These are phyloP conservation scores for Trachelus troglodyta DNA, from an alignment of 2,888 invertebrate genomes.

Conservation along the genomic window DNA sequence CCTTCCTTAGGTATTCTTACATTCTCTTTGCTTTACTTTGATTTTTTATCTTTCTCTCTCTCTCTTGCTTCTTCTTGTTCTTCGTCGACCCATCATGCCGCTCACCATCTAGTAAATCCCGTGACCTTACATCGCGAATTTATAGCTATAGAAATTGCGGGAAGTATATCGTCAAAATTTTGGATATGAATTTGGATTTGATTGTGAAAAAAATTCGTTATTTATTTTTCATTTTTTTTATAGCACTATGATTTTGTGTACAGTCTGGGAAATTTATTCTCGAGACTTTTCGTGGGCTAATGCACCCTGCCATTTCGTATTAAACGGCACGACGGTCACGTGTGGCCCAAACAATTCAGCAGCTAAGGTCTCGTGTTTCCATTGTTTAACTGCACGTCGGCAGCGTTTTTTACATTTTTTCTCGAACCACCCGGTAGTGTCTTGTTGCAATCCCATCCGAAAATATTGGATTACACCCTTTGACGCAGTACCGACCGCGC, in stretches of 20 bases:
- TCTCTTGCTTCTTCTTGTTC: slow-evolving; percentile 25
- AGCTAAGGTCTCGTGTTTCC: slow-evolving; percentile 28
- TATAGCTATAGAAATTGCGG: slow-evolving; percentile 50
- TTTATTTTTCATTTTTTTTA: neutral
- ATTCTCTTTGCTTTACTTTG: slow-evolving; percentile 22
- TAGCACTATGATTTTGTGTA: neutral
- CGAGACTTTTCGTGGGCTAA: neutral
- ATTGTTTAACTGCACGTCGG: slow-evolving; percentile 22
- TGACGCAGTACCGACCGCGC: slow-evolving; percentile 43
- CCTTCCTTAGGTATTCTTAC: slow-evolving; percentile 11
- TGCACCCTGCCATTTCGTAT: slow-evolving; percentile 27
- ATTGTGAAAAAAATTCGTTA: neutral
- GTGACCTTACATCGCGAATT: slow-evolving; percentile 28
- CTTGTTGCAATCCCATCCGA: slow-evolving; percentile 41
- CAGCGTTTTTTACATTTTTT: slow-evolving; percentile 25
- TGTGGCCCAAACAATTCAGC: slow-evolving; percentile 30
- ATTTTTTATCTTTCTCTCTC: slow-evolving; percentile 26
- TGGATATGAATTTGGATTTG: slow-evolving; percentile 16
- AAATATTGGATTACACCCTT: slow-evolving; percentile 61
- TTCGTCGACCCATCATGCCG: slow-evolving; percentile 25
- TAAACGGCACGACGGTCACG: slow-evolving; percentile 26
- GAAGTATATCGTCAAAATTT: slow-evolving; percentile 46
- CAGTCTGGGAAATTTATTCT: neutral
- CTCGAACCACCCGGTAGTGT: slow-evolving; percentile 42
- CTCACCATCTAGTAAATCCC: neutral